Evolutionary conservation across 2,888 invertebrate species (phyloP).

Genomic region (Cremastinae sp.): DNA sequence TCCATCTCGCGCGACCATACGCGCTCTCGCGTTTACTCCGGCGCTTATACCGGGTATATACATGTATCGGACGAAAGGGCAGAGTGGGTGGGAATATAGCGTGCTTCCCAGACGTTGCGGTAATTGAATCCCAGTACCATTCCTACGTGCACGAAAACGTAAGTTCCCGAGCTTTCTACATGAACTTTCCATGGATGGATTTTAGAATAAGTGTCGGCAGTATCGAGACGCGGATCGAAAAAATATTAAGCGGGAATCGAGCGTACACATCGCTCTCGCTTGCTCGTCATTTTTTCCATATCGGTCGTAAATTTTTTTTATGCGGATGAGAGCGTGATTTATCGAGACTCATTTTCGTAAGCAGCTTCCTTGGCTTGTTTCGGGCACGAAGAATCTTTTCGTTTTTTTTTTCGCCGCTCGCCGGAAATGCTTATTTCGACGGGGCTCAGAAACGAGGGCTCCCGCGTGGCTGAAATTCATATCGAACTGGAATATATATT

Average conservation of each 20-base stretch:
- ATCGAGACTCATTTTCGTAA: no score
- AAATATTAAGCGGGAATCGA: slow-evolving; percentile 1
- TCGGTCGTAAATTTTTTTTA: background rate
- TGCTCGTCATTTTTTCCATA: background rate
- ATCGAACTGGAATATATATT: background rate
- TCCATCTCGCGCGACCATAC: slow-evolving; percentile 7
- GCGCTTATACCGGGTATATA: slow-evolving; percentile 6
- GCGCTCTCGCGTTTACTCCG: background rate
- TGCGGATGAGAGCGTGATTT: background rate
- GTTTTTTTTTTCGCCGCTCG: background rate
- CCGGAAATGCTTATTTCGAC: background rate
- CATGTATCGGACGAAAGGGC: slow-evolving; percentile 16
- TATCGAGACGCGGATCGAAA: slow-evolving; percentile 6
- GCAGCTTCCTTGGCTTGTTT: no score
- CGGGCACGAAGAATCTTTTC: background rate
- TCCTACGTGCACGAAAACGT: slow-evolving; percentile 55
- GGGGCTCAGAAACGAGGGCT: background rate
- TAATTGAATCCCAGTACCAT: slow-evolving; percentile 80
- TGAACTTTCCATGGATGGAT: slow-evolving; percentile 34
- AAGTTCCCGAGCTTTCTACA: slow-evolving; percentile 18
- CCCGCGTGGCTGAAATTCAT: background rate
- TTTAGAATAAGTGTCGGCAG: slow-evolving; percentile 36
- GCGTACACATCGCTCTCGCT: no score
- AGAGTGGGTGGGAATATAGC: slow-evolving; percentile 74
- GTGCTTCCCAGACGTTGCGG: slow-evolving; percentile 80